Base-by-base conservation (phyloP, 2,113 vertebrate species). In the Cyphomyrus discorhynchus region DNA sequence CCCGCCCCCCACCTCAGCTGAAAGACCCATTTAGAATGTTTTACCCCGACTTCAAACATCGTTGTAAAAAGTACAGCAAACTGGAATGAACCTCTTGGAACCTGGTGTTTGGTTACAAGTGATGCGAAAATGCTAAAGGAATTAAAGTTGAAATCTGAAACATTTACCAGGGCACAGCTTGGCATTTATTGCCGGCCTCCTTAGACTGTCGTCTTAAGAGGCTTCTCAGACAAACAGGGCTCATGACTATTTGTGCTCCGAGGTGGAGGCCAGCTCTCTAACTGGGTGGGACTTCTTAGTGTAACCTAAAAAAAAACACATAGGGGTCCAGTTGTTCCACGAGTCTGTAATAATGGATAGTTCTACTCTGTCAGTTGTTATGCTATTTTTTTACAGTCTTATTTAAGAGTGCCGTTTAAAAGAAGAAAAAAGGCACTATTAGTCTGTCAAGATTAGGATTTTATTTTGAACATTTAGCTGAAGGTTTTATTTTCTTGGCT, bases 11-110 rank as follows among this genome's bases (percentile, higher is more conserved):
- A 31, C 70, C 35, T 15, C 11, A 46, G 56, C 83, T 84, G 77
- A 58, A 86, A 62, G n/a, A 80, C 66, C 58, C 89, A 56, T 87
- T 87, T 87, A 42, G 17, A 90, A 74, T 87, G 27, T 70, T 74
- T 62, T 47, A 86, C 53, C 80, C 42, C 35, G 24, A 87, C 62
- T 90, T 90, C 85, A 90, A 87, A 80, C 47, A 5, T 50, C 13
- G 4, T 15, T 66, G 50, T 58, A 85, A 86, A 87, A 89, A 62
- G 50, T 89, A 45, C 31, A 27, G 53, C 9, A 39, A 35, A 45
- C 52, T 89, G 24, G 1, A 62, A 46, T 21, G 45, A 47, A 24
- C 24, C 27, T 4, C 39, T 86, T 89, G 49, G 88, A 42, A n/a
- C 1, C n/a, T 35, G 77, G 74, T 39, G 70, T 56, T 83, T 56